Conservation (phyloP, 1,140 invertebrate species). For the Lucilia cuprina region DNA sequence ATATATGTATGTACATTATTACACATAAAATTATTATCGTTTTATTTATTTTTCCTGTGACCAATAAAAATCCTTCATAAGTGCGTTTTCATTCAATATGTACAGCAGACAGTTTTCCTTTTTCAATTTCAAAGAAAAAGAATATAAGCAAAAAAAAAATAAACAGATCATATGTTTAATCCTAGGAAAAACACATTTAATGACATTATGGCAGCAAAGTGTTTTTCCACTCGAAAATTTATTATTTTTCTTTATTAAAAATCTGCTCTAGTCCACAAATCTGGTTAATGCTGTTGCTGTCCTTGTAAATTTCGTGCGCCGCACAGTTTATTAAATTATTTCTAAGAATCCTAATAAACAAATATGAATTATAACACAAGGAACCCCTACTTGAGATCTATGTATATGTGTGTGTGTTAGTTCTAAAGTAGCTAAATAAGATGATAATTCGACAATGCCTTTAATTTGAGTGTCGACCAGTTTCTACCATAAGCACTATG, state of each 20-base stretch:
- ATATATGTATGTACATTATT: no score
- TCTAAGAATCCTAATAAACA: not conserved
- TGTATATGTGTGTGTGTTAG: not conserved
- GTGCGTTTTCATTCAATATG: no score
- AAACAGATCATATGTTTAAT: not conserved
- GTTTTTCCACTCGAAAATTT: not conserved
- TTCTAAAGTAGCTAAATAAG: not conserved
- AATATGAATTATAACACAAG: not conserved
- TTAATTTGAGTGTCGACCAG: not conserved
- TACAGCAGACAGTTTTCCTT: not conserved
- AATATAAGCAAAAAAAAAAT: not conserved
- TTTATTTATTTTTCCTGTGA: no score
- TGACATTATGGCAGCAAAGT: not conserved
- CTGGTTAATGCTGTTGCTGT: conserved; percentile 9
- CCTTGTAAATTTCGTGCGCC: not conserved
- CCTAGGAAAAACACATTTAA: not conserved
- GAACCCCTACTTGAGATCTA: not conserved
- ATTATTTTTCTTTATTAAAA: not conserved
- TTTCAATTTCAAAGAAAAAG: not conserved
- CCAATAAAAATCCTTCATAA: no score
- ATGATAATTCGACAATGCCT: conserved; percentile 14
- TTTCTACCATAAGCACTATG: not conserved
- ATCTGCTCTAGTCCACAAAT: not conserved
- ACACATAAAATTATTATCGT: no score
- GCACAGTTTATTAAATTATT: not conserved